Percentiles rank a stretch among this genome's conserved stretches.
phyloP scores from a whole-genome alignment of 2,888 invertebrate genomes.

The Tineola bisselliella region DNA sequence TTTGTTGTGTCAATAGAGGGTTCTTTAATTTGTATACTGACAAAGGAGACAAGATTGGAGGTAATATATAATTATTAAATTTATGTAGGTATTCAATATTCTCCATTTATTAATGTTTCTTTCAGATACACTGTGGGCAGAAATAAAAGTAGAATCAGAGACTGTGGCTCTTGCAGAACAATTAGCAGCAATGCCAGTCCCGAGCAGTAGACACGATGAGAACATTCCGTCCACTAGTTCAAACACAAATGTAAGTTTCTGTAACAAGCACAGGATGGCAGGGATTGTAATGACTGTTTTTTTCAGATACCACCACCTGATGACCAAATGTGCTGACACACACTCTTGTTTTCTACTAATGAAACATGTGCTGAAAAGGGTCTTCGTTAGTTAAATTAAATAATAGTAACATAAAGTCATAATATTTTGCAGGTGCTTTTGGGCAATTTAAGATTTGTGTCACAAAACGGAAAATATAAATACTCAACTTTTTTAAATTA shows the following conservation, averaged over 20 bases:
- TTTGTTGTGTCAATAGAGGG: constrained; percentile 80
- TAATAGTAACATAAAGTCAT: neutral
- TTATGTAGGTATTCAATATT: neutral
- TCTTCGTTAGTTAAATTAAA: neutral
- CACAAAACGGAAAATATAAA: neutral
- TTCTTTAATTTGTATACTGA: constrained; percentile 91
- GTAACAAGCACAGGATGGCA: neutral
- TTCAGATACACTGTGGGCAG: constrained; percentile 83
- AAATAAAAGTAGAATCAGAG: constrained; percentile 81
- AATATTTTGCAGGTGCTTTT: neutral
- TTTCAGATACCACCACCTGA: constrained; percentile 62
- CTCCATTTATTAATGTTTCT: constrained; percentile 19
- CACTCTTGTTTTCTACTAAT: neutral
- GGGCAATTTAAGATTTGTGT: neutral
- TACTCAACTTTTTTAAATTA: neutral
- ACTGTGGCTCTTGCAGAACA: constrained; percentile 84
- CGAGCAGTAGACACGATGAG: constrained; percentile 51
- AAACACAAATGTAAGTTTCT: constrained; percentile 1
- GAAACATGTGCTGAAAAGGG: neutral
- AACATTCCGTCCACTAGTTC: constrained; percentile 19
- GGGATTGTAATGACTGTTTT: constrained; percentile 10
- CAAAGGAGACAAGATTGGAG: constrained; percentile 91
- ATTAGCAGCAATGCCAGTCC: constrained; percentile 62
- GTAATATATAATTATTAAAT: constrained; percentile 53
- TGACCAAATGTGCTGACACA: constrained; percentile 59